These are phyloP conservation scores for Masnerella sp. DNA, from an alignment of 2,888 invertebrate genomes.

Conservation along the genomic window DNA sequence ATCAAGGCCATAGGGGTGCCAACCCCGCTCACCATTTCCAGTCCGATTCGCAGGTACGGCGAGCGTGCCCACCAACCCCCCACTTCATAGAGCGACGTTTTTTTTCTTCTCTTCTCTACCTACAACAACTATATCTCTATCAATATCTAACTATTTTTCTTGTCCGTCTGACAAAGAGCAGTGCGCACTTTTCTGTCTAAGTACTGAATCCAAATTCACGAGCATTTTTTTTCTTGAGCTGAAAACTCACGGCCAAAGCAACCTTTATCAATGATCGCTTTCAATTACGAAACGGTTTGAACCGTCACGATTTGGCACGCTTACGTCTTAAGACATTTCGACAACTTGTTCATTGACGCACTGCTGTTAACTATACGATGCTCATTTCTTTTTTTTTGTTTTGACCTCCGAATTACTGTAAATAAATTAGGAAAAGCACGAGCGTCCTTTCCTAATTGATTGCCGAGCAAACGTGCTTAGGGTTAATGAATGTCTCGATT, in stretches of 20 bases:
- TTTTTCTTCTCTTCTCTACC: conserved; percentile 9
- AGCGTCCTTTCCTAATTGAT: conserved; percentile 10
- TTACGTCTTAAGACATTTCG: conserved; percentile 19
- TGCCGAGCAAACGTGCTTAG: background rate
- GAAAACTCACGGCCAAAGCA: conserved; percentile 30
- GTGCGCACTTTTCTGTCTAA: conserved; percentile 29
- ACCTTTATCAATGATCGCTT: conserved; percentile 30
- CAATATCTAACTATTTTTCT: conserved; percentile 6
- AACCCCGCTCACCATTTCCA: conserved; percentile 91
- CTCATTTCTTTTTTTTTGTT: background rate
- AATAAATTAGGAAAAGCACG: conserved; percentile 7
- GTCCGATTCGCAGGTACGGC: conserved; percentile 90
- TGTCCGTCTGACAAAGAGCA: conserved; percentile 32
- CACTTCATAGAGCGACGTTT: conserved; percentile 8
- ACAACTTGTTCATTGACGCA: conserved; percentile 23
- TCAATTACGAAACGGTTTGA: conserved; percentile 15
- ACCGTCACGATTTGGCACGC: conserved; percentile 29
- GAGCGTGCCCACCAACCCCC: conserved; percentile 16
- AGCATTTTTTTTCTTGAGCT: conserved; percentile 12
- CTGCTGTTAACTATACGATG: conserved; percentile 14
- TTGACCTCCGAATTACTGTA: too few species aligned
- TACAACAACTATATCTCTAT: background rate
- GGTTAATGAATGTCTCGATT: conserved; percentile 27
- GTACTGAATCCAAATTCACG: conserved; percentile 6
- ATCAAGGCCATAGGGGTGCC: conserved; percentile 94